phyloP scores from a whole-genome alignment of 2,888 invertebrate species.

The Trachelus troglodyta region DNA sequence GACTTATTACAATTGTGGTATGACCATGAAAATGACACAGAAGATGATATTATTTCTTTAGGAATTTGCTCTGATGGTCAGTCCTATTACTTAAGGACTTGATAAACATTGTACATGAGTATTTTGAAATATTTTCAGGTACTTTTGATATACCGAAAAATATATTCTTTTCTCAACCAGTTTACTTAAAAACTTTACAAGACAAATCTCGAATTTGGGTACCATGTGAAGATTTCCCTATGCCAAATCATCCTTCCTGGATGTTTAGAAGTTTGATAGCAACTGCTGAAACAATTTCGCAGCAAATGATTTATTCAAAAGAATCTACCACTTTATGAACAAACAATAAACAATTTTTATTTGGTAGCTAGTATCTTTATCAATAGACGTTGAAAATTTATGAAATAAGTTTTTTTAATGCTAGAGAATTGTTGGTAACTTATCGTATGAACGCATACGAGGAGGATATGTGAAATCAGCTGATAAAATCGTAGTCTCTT shows the following conservation, averaged over 20 bases:
- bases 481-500: neutral
- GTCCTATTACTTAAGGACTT: conserved; percentile 16
- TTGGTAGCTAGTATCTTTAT: neutral
- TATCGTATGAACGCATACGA: neutral
- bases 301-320: conserved; percentile 13
- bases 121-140: conserved; percentile 56
- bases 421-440: neutral
- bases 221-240: conserved; percentile 41
- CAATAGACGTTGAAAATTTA: neutral
- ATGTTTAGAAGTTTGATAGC: conserved; percentile 34
- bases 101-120: conserved; percentile 1
- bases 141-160: conserved; percentile 69
- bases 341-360: neutral
- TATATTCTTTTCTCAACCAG: conserved; percentile 72
- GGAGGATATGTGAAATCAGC: neutral
- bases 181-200: conserved; percentile 29
- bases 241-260: conserved; percentile 30
- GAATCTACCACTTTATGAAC: neutral
- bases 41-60: conserved; percentile 67
- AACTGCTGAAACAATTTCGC: conserved; percentile 31
- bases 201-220: conserved; percentile 38
- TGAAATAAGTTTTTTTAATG: neutral
- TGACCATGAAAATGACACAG: conserved; percentile 55
- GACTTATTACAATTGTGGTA: conserved; percentile 70
- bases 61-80: conserved; percentile 71